Conservation (phyloP, 2,797 vertebrate genomes). For the Leptatherina wallacei region DNA sequence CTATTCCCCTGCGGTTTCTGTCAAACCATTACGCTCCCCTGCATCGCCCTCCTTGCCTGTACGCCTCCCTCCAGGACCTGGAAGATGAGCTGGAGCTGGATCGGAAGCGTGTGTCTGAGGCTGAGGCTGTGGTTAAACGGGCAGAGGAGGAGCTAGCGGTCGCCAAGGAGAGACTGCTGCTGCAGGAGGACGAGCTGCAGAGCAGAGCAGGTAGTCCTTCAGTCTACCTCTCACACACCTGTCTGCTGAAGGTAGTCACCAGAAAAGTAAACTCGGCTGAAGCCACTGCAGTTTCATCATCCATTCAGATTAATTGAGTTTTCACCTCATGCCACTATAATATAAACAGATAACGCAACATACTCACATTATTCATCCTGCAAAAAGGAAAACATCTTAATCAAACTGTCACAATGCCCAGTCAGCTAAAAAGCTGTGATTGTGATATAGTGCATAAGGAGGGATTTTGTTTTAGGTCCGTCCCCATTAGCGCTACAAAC, state of each 20-base stretch:
- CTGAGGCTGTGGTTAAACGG: constrained; percentile 83
- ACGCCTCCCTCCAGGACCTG: constrained; percentile 81
- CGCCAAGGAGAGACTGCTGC: constrained; percentile 86
- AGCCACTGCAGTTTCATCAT: constrained; percentile 39
- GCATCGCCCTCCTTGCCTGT: not conserved
- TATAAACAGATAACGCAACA: constrained; percentile 57
- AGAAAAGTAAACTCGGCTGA: constrained; percentile 27
- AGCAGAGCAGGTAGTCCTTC: constrained; percentile 84
- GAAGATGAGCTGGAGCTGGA: constrained; percentile 87
- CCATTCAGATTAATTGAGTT: constrained; percentile 54
- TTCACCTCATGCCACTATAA: constrained; percentile 33
- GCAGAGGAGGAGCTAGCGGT: constrained; percentile 87
- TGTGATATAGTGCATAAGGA: constrained; percentile 46
- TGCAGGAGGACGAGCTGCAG: constrained; percentile 86
- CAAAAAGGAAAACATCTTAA: constrained; percentile 52
- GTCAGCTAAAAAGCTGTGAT: constrained; percentile 56
- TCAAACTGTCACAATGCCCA: constrained; percentile 55
- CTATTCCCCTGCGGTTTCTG: constrained; percentile 5
- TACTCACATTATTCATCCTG: constrained; percentile 55
- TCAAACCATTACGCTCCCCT: constrained; percentile 13
- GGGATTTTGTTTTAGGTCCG: constrained; percentile 36
- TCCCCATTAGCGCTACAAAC: constrained; percentile 7
- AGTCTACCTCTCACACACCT: not conserved
- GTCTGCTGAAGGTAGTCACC: constrained; percentile 19
- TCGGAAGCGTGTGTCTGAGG: constrained; percentile 82